These are phyloP conservation scores for Pseudopleuronectes americanus DNA, from an alignment of 2,797 vertebrate species.

Conservation along the genomic window DNA sequence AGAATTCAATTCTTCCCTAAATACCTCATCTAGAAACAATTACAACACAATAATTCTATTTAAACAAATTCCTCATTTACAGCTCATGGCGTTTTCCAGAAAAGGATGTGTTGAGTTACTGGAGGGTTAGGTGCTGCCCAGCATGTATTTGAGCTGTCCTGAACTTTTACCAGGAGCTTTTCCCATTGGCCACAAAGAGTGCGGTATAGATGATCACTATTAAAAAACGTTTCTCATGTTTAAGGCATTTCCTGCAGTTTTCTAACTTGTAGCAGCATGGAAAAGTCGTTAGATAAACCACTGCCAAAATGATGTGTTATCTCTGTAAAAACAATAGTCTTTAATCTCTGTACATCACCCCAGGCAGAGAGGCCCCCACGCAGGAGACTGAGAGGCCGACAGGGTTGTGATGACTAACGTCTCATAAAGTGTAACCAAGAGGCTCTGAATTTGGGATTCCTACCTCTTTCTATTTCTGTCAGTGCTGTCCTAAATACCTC, in stretches of 20 bases:
- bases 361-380: conserved; percentile 13
- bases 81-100: too few relatives aligned
- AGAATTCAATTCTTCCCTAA: too few relatives aligned
- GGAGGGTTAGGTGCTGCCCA: too few relatives aligned
- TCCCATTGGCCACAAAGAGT: too few relatives aligned
- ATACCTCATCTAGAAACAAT: too few relatives aligned
- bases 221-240: background rate
- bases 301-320: too few relatives aligned
- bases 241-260: too few relatives aligned
- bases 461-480: conserved; percentile 44
- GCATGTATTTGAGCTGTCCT: too few relatives aligned
- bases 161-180: too few relatives aligned
- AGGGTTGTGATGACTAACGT: conserved; percentile 9
- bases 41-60: too few relatives aligned
- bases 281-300: conserved; percentile 9
- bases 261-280: background rate
- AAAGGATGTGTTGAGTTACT: too few relatives aligned
- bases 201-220: background rate
- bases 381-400: background rate
- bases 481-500: conserved; percentile 46
- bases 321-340: conserved; percentile 12
- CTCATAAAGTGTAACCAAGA: conserved; percentile 19
- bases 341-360: conserved; percentile 28
- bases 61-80: too few relatives aligned
- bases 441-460: conserved; percentile 31